Base-by-base conservation (phyloP, 2,797 vertebrate species). In the Chaetodon trifasciatus region DNA sequence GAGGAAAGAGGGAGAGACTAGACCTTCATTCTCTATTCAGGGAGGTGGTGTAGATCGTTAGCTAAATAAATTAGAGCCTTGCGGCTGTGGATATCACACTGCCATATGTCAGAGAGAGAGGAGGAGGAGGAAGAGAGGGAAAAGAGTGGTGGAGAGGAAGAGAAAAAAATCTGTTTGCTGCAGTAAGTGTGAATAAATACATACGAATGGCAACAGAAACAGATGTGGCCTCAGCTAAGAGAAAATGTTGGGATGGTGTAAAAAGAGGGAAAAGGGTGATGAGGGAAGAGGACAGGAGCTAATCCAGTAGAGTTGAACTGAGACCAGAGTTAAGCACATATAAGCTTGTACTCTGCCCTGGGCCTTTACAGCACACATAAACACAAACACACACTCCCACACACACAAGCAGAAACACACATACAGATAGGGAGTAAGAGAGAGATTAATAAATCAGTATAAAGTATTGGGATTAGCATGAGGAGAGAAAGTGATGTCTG, bases 51-150 rank as follows among this genome's bases (percentile, higher is more conserved):
- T 89, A 92, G 91, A 94, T 94, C 90, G 91, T 94, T 94, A 92
- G 91, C 92, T 93, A 92, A 93, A 94, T 94, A 94, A 93, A 94
- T 94, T 91, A 93, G 88, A 88, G 86, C 77, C 93, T 93, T 78
- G 87, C 85, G 93, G 92, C 91, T 92, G 88, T 92, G 92, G 92
- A 93, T 92, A 92, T 91, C 93, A 93, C 92, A 92, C 89, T 78
- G 80, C 92, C 93, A 93, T 93, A 93, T 93, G 93, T 92, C 86
- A 83, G 88, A 55, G 72, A 79, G 73, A 76, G 81, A 70, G 28
- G 64, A 47, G 47, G 28, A 39, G 62, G 74, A 79, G 65, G 13
- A 61, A 53, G 60, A 81, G 73, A 65, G 35, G 24, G n/a, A 62
- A 78, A 89, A 69, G 69, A 89, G 73, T 81, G 81, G 76, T 44